phyloP scores from a whole-genome alignment of 2,888 invertebrate genomes.

The Acanthoscelides obtectus region DNA sequence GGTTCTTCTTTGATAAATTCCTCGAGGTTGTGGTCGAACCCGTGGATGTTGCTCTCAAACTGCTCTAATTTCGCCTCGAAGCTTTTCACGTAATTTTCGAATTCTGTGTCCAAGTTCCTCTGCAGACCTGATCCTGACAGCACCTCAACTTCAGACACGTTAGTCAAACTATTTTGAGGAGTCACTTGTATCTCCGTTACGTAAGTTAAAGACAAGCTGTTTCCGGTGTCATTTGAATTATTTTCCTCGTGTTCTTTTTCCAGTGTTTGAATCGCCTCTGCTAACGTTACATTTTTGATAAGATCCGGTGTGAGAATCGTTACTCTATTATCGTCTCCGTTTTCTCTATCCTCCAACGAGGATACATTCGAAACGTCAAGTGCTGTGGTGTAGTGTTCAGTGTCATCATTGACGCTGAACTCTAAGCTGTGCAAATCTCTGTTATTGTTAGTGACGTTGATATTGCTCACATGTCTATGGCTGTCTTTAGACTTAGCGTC shows the following conservation, averaged over 20 bases:
- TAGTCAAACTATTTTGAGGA: slow-evolving; percentile 45
- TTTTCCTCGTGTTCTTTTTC: slow-evolving; percentile 27
- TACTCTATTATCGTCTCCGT: slow-evolving; percentile 41
- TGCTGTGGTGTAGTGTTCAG: slow-evolving; percentile 47
- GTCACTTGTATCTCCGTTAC: slow-evolving; percentile 72
- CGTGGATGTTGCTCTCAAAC: slow-evolving; percentile 36
- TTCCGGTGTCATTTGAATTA: slow-evolving; percentile 21
- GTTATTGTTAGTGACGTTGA: slow-evolving; percentile 31
- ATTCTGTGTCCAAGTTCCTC: slow-evolving; percentile 44
- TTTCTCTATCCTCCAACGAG: slow-evolving; percentile 8
- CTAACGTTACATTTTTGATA: slow-evolving; percentile 43
- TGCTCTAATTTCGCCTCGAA: slow-evolving; percentile 35
- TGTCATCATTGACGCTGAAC: slow-evolving; percentile 36
- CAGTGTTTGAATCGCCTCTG: slow-evolving; percentile 39
- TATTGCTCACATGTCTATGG: slow-evolving; percentile 29
- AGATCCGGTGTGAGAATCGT: slow-evolving; percentile 47
- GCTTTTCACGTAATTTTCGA: slow-evolving; percentile 43
- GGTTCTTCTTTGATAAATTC: slow-evolving; percentile 25
- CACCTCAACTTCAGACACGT: slow-evolving; percentile 38
- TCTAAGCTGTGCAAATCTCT: slow-evolving; percentile 35
- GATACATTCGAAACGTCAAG: slow-evolving; percentile 51
- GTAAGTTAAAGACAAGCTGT: slow-evolving; percentile 52
- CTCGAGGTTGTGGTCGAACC: slow-evolving; percentile 33
- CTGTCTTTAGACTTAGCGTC: slow-evolving; percentile 30
- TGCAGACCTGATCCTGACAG: slow-evolving; percentile 43